A percentile compares a stretch with the other conserved stretches of the same genome.
Conservation (phyloP, 2,113 vertebrate species). For the Osmerus mordax region DNA sequence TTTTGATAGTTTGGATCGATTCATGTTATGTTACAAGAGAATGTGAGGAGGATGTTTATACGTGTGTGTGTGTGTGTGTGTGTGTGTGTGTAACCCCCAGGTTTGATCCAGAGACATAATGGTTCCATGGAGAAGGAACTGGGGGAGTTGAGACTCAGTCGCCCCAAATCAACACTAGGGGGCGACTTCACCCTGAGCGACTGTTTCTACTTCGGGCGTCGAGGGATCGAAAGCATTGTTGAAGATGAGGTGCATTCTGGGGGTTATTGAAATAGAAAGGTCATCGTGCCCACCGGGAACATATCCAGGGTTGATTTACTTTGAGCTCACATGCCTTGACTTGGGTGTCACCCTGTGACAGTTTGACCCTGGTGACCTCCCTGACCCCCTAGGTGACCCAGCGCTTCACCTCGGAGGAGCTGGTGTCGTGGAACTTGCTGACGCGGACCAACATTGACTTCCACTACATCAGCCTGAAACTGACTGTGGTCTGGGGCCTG, state of each 20-base stretch:
- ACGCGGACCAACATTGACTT: constrained; percentile 93
- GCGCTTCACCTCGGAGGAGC: constrained; percentile 91
- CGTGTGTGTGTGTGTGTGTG: constrained; percentile 17
- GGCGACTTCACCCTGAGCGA: constrained; percentile 89
- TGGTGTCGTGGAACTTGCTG: constrained; percentile 95
- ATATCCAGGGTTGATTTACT: no score
- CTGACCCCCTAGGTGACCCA: constrained; percentile 78
- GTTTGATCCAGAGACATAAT: constrained; percentile 86
- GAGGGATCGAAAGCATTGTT: constrained; percentile 90
- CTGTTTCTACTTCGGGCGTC: constrained; percentile 89
- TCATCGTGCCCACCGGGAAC: no score
- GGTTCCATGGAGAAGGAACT: constrained; percentile 90
- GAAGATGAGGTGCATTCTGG: constrained; percentile 79
- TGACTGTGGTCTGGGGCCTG: constrained; percentile 85
- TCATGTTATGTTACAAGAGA: neutral
- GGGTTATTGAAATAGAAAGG: no score
- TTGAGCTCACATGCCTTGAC: no score
- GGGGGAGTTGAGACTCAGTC: constrained; percentile 72
- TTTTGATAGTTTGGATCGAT: no score
- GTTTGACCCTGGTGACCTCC: neutral
- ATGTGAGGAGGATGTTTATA: neutral
- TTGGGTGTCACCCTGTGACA: no score
- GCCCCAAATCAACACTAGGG: constrained; percentile 62
- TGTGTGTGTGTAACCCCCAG: constrained; percentile 62
- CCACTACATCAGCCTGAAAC: constrained; percentile 84